Conservation (phyloP, 2,113 vertebrate species). For the Indicator maculatus region DNA sequence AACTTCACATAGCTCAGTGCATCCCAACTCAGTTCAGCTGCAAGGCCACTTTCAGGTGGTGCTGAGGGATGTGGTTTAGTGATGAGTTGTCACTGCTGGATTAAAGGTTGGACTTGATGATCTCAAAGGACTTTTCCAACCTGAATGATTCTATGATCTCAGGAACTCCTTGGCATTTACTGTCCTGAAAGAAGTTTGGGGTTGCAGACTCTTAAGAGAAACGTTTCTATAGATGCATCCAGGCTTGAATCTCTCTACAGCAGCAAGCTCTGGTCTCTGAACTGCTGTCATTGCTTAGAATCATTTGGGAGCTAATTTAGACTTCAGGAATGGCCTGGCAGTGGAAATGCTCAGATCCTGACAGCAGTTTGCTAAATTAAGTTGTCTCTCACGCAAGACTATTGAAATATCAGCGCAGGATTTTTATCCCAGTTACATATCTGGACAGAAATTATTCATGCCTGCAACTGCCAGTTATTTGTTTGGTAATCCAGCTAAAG, state of each 20-base stretch:
- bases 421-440: not conserved
- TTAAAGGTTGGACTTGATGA: too few species aligned
- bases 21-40: too few species aligned
- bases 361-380: not conserved
- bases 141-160: too few species aligned
- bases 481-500: not conserved
- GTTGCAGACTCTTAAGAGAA: not conserved
- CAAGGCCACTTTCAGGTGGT: too few species aligned
- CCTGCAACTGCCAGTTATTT: not conserved
- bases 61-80: too few species aligned
- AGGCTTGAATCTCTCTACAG: not conserved
- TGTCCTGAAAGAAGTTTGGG: not conserved
- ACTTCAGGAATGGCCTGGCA: not conserved
- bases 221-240: not conserved
- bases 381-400: not conserved
- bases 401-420: not conserved
- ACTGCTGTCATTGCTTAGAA: fast-evolving
- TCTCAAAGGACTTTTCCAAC: too few species aligned
- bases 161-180: not conserved
- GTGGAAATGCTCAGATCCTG: not conserved
- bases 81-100: too few species aligned
- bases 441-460: not conserved
- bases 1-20: too few species aligned
- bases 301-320: not conserved
- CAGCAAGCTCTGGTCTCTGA: not conserved